Evolutionary conservation across 2,797 vertebrate species (phyloP), one percentile per base, ranked within the genome.

Genomic region (Pteropus rufus): DNA sequence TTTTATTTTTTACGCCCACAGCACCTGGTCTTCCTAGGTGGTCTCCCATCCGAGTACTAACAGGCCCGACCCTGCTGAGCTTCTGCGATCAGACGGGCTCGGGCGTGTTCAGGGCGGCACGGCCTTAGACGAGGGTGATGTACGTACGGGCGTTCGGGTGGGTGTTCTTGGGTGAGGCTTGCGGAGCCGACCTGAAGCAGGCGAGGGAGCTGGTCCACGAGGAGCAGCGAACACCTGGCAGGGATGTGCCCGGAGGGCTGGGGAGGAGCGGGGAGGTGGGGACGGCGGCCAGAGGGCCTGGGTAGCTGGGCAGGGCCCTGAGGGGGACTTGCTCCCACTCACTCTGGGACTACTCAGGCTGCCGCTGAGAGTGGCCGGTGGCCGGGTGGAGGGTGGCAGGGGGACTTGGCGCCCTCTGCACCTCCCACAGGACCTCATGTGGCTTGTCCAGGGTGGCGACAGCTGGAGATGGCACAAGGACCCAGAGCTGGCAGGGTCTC

Each of bases 401-500:
- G 81, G 56, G 39, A 41, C 5, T 49, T 60, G 49, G 21, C 8
- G 14, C 4, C 16, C 11, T 7, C 49, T 11, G 31, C 5, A 4
- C 65, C 39, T 24, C 39, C 7, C 9, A 31, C 3, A 19, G 31
- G 26, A 1, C n/a, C 56, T 21, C 2, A 3, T 21, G n/a, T 3
- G 36, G 34, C 34, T 41, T 41, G 9, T 15, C 19, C 21, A 14
- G 5, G 9, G 18, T 44, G 58, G 65, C 3, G 52, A 67, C 75
- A 41, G 56, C 31, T n/a, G 4, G 4, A 46, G 7, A 15, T 7
- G 88, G 73, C 10, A 5, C 44, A 10, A 49, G 44, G 72, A 21
- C 9, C 3, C 10, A 8, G 24, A n/a, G 12, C 41, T 5, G 2
- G 24, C 0, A 0, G 1, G n/a, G 23, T 62, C 64, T 73, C 14